Evolutionary conservation across 2,888 invertebrate species (phyloP).

Genomic region (Lasioglossum marginatum): DNA sequence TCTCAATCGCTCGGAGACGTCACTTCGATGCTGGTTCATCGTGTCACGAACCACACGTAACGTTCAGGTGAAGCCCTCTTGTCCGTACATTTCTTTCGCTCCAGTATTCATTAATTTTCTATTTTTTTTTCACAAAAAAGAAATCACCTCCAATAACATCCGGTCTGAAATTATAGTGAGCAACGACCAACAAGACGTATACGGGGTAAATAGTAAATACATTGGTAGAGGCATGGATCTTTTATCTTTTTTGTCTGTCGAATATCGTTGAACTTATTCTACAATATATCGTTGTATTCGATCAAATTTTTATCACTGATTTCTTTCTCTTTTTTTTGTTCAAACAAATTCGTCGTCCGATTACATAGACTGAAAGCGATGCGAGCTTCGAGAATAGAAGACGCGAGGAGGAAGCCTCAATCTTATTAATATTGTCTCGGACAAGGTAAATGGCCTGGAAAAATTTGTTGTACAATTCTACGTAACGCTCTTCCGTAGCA

Average conservation of each 20-base stretch:
- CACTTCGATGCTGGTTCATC: constrained; percentile 12
- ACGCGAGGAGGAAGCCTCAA: not conserved
- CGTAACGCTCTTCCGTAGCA: not conserved
- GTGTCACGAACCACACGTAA: not conserved
- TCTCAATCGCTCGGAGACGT: not conserved
- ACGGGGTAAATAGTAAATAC: constrained; percentile 23
- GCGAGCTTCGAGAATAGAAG: not conserved
- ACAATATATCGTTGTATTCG: not conserved
- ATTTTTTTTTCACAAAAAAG: not conserved
- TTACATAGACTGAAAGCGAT: not conserved
- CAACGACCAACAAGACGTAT: not conserved
- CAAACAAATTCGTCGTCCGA: not conserved
- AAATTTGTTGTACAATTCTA: not conserved
- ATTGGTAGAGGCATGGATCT: not conserved
- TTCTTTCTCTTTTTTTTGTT: not conserved
- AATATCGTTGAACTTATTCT: not conserved
- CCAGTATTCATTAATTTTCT: not conserved
- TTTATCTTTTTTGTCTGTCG: not conserved
- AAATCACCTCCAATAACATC: constrained; percentile 10
- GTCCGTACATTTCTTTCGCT: not conserved
- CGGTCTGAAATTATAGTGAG: not conserved
- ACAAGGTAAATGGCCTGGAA: not conserved
- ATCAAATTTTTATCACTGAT: not conserved
- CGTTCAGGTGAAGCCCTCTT: constrained; percentile 14
- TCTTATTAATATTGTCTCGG: not conserved